phyloP scores from a whole-genome alignment of 2,888 invertebrate species.

The Heteromyza rotundicornis region DNA sequence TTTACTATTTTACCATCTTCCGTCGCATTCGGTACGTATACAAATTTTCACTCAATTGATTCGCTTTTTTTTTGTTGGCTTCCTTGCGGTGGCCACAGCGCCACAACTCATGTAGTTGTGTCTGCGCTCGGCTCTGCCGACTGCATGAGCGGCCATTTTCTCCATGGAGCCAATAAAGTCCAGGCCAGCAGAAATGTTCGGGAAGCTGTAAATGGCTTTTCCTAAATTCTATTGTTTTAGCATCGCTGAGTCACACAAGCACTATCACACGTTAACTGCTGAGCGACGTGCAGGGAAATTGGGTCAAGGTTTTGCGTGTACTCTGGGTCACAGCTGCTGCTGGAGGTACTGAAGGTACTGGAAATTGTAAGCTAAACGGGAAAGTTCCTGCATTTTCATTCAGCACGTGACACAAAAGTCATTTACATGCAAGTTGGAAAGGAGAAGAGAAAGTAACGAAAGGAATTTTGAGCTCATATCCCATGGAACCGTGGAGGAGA shows the following conservation, averaged over 20 bases:
- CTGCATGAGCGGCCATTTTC: constrained; percentile 54
- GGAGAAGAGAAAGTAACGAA: too few relatives aligned
- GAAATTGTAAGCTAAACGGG: too few relatives aligned
- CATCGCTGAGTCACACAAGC: not conserved
- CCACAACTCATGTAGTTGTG: not conserved
- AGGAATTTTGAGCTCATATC: too few relatives aligned
- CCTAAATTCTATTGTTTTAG: not conserved
- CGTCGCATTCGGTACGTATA: too few relatives aligned
- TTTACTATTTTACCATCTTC: not conserved
- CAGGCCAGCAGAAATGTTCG: constrained; percentile 49
- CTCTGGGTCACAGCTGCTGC: too few relatives aligned
- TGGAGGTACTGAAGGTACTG: too few relatives aligned
- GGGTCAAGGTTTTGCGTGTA: not conserved
- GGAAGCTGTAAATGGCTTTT: not conserved
- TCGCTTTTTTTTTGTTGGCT: not conserved
- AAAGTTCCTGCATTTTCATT: too few relatives aligned
- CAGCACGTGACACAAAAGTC: too few relatives aligned
- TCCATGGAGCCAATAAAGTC: constrained; percentile 55
- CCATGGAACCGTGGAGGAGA: too few relatives aligned
- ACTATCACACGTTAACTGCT: too few relatives aligned
- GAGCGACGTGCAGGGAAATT: not conserved
- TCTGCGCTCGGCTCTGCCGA: not conserved
- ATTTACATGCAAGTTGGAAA: too few relatives aligned
- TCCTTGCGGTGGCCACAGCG: not conserved
- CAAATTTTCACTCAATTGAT: not conserved